Evolutionary conservation across 2,888 invertebrate genomes (phyloP), one percentile per base, ranked within the genome.

Genomic region (Gymnocheta viridis): DNA sequence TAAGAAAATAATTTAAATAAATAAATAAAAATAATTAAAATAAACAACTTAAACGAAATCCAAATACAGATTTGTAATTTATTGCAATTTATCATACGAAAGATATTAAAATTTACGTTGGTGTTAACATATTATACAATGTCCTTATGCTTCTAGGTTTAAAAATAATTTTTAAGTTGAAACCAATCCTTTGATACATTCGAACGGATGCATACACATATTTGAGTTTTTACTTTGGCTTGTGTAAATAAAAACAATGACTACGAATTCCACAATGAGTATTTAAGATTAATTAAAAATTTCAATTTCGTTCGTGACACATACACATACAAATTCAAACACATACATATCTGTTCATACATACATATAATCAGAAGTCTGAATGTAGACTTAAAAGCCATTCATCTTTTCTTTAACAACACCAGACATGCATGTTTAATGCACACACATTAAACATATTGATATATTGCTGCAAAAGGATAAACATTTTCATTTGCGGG

Each of bases 251-350:
- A 80, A 47, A 66, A 80, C 66, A 80, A 73, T 19, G 51, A 51
- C 27, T 41, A 44, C 49, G 58, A 80, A 80, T 80, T 80, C 73
- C 80, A 80, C 80, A 80, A 73, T 73, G 80, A 67, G 73, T 80
- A 73, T 73, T 80, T 80, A 80, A 73, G 80, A 73, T 80, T 80
- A 80, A 80, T 80, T 80, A 73, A 80, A 80, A 67, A 49, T 80
- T 73, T 80, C 80, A 80, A 80, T 73, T 80, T 64, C 32, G n/a
- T 66, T 64, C 38, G 51, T 27, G 44, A 60, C 24, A 60, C 58
- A 27, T 27, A 12, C 49, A 10, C 35, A 35, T 19, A 35, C 12
- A 32, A 1, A 5, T 49, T 14, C 5, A 9, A 24, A 51, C 22
- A 17, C 12, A 41, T 10, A 1, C 29, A 56, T n/a, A n/a, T n/a